Conservation (phyloP, 2,888 invertebrate genomes). For the Carterocephalus palaemon region DNA sequence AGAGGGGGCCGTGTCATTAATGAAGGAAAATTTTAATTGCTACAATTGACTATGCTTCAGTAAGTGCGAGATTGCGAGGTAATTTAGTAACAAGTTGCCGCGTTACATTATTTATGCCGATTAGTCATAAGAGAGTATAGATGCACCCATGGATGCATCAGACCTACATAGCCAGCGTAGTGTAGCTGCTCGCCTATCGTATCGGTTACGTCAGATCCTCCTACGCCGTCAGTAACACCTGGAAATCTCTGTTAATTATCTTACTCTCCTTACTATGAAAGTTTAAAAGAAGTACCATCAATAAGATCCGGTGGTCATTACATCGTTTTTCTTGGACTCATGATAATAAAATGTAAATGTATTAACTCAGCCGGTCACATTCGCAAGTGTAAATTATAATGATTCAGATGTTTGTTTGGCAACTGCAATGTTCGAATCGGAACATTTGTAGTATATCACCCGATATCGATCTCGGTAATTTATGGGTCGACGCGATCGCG, state of each 20-base stretch:
- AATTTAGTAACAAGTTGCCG: slow-evolving; percentile 24
- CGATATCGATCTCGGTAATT: slow-evolving; percentile 15
- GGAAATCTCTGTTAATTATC: slow-evolving; percentile 21
- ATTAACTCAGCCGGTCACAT: too few species aligned
- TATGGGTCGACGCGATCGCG: slow-evolving; percentile 12
- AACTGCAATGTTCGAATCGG: slow-evolving; percentile 3
- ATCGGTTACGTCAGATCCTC: slow-evolving; percentile 56
- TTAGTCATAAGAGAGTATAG: slow-evolving; percentile 29
- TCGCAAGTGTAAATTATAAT: too few species aligned
- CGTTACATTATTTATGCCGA: slow-evolving; percentile 24
- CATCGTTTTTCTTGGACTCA: too few species aligned
- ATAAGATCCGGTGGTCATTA: too few species aligned
- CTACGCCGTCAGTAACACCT: slow-evolving; percentile 34
- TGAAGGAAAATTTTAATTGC: slow-evolving; percentile 6
- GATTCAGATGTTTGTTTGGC: too few species aligned
- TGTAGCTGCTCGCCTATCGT: slow-evolving; percentile 52
- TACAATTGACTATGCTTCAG: slow-evolving; percentile 5
- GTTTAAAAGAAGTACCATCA: too few species aligned
- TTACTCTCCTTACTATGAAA: slow-evolving; percentile 26
- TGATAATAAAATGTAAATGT: too few species aligned
- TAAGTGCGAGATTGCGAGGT: slow-evolving; percentile 20
- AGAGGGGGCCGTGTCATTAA: background rate
- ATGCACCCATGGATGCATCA: slow-evolving; percentile 36
- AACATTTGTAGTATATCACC: slow-evolving; percentile 15
- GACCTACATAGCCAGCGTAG: slow-evolving; percentile 65